Base-by-base conservation (phyloP, 2,113 vertebrate species). In the Typhlomys cinereus region DNA sequence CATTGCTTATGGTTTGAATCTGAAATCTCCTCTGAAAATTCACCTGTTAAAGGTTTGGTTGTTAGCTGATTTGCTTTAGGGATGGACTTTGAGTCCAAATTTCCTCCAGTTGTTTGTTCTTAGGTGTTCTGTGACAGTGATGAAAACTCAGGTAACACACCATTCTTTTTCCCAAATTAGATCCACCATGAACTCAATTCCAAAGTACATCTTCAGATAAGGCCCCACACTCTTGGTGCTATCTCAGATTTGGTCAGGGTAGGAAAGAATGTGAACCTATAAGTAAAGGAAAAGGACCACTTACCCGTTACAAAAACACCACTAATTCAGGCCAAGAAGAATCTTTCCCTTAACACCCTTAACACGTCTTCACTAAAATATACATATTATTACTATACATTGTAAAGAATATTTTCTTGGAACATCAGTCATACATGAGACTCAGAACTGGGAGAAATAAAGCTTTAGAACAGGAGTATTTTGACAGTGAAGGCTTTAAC, bases 121-220 rank as follows among this genome's bases (percentile, higher is more conserved):
- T 59, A 59, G 57, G 21, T 59, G 61, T 62, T 62, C 31, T 62
- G 27, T 62, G 25, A 62, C 61, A 62, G 27, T 59, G 29, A 27
- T 10, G 11, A 62, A 31, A 62, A 62, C 11, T 62, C 31, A 29
- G 31, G 25, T 62, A 31, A 61, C 59, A 62, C 27, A 62, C 23
- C 61, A 27, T 62, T 31, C 48, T n/a, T 29, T 73, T 39, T 27
- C 6, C 48, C 17, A 94, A 90, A 92, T 66, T 86, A 89, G 59
- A 25, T 39, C 57, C 25, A 84, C 74, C 17, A 41, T 79, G 80
- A 94, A 14, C 10, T 88, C 50, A 84, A 57, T n/a, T 90, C 66
- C 59, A 94, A 88, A 23, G 84, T 18, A 84, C 70, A 17, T 29
- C 52, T 88, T 80, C 87, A 83, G 76, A 67, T 18, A 93, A 93